Percentiles rank a stretch among this genome's conserved stretches.
These are phyloP conservation scores for Callaeas wilsoni DNA, from an alignment of 2,113 vertebrate species.

Conservation along the genomic window DNA sequence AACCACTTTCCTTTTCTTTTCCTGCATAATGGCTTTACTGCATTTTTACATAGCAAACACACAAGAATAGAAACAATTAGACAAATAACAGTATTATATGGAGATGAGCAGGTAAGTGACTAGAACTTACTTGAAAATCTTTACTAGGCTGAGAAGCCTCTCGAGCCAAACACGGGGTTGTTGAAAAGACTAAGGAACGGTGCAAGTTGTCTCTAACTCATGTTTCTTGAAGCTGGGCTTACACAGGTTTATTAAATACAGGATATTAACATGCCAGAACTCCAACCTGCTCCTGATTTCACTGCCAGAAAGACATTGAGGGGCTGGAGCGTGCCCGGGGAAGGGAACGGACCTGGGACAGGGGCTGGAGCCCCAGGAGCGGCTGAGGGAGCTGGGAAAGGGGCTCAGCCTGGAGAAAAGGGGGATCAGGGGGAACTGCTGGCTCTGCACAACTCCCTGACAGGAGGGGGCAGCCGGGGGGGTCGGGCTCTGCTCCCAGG, in stretches of 20 bases:
- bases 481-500: neutral
- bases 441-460: neutral
- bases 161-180: rapidly evolving
- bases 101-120: constrained; percentile 12
- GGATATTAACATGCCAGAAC: neutral
- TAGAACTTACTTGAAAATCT: neutral
- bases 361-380: rapidly evolving
- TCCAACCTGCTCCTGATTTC: neutral
- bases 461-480: neutral
- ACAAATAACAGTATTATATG: constrained; percentile 46
- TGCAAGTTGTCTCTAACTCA: neutral
- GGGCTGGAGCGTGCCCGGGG: rapidly evolving
- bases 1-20: constrained; percentile 46
- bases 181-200: neutral
- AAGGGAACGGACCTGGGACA: rapidly evolving
- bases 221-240: neutral
- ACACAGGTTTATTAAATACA: neutral
- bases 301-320: neutral
- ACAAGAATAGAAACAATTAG: constrained; percentile 55
- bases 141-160: neutral
- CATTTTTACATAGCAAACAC: constrained; percentile 49
- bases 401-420: neutral
- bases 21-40: constrained; percentile 37
- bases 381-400: neutral
- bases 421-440: neutral